Conservation (phyloP, 2,888 invertebrate genomes). For the Acanthosepion pharaonis region DNA sequence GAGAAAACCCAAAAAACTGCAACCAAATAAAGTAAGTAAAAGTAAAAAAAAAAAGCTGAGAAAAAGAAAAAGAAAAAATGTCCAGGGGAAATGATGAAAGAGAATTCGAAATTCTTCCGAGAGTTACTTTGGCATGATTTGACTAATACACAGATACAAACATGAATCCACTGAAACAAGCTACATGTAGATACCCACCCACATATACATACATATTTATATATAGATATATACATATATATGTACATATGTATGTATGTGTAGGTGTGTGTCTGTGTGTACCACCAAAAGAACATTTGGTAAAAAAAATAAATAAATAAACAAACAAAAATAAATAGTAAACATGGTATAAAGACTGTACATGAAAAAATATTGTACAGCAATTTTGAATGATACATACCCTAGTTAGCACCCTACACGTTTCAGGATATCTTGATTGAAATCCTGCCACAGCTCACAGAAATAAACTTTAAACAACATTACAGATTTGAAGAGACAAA, state of each 20-base stretch:
- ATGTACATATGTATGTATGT: neutral
- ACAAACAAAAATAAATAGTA: neutral
- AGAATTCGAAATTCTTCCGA: neutral
- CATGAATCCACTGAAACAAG: neutral
- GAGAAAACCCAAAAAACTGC: neutral
- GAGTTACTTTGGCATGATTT: neutral
- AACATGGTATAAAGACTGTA: neutral
- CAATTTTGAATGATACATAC: neutral
- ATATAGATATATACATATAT: neutral
- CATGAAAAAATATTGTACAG: neutral
- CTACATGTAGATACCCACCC: too few species aligned
- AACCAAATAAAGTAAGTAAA: neutral
- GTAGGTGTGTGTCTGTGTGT: neutral
- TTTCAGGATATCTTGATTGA: neutral
- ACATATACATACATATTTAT: neutral
- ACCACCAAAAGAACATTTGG: neutral
- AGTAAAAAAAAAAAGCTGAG: neutral
- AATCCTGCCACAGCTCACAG: conserved; percentile 15
- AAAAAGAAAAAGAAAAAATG: neutral
- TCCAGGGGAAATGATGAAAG: neutral
- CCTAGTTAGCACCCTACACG: neutral
- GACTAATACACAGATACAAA: neutral
- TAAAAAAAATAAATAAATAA: neutral
- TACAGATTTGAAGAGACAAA: neutral
- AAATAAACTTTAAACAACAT: conserved; percentile 21